Evolutionary conservation across 2,113 vertebrate species (phyloP).

Genomic region (Donacobius atricapilla): DNA sequence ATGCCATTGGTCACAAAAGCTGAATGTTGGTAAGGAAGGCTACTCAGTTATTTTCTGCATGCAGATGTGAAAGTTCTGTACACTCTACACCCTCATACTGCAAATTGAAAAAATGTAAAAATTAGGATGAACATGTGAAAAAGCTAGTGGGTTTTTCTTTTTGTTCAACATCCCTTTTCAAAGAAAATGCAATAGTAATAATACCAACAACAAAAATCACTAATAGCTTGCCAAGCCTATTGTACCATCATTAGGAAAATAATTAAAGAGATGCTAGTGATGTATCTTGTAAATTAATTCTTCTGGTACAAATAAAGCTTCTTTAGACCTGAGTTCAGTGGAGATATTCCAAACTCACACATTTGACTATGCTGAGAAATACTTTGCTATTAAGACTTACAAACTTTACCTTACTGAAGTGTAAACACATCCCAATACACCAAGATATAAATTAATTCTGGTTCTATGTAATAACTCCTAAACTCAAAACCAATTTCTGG

Average conservation of each 20-base stretch:
- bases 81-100: not conserved
- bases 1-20: not conserved
- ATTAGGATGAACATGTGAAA: not conserved
- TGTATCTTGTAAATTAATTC: not conserved
- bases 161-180: not conserved
- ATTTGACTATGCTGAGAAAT: not conserved
- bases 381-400: not conserved
- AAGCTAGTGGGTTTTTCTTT: rapidly evolving
- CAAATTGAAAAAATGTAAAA: not conserved
- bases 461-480: not conserved
- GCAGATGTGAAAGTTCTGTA: not conserved
- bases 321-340: not conserved
- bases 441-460: not conserved
- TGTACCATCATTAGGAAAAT: not conserved
- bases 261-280: not conserved
- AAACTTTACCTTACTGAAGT: not conserved
- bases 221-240: not conserved
- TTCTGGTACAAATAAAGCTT: not conserved
- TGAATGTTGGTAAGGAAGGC: not conserved
- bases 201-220: not conserved
- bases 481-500: not conserved
- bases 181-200: not conserved
- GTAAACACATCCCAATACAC: not conserved
- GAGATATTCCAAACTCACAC: not conserved
- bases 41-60: not conserved